Evolutionary conservation across 2,797 vertebrate genomes (phyloP).

Genomic region (Gallinago solitaria): DNA sequence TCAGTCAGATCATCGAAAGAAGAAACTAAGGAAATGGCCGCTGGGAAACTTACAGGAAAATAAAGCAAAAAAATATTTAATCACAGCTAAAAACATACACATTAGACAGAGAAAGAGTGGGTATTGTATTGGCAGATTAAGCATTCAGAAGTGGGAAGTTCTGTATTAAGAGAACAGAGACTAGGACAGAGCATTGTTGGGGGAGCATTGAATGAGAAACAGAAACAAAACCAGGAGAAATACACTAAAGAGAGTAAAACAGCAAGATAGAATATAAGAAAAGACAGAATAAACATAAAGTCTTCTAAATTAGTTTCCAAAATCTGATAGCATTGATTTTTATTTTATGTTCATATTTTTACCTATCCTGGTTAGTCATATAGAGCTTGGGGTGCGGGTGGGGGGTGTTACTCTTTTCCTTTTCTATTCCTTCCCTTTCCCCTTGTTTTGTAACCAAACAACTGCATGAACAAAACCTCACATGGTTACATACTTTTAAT

Average conservation of each 20-base stretch:
- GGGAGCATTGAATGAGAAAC: not conserved
- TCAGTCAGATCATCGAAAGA: not conserved
- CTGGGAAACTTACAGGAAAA: not conserved
- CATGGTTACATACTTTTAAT: not conserved
- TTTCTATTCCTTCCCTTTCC: not conserved
- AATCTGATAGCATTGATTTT: not conserved
- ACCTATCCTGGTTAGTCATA: not conserved
- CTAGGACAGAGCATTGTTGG: not conserved
- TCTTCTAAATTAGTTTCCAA: not conserved
- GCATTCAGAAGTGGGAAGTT: not conserved
- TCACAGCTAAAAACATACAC: not conserved
- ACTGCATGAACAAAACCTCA: not conserved
- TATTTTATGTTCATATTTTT: not conserved
- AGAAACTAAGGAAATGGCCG: not conserved
- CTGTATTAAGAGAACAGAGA: not conserved
- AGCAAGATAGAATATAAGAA: not conserved
- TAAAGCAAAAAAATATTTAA: not conserved
- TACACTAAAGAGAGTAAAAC: not conserved
- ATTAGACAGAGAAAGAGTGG: not conserved
- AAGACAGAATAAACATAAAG: not conserved
- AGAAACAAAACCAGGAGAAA: not conserved
- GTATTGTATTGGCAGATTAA: not conserved
- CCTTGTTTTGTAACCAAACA: not conserved
- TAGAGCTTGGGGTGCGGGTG: fast-evolving
- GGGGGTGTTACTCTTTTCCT: fast-evolving